Percentiles rank a stretch among this genome's conserved stretches.
These are phyloP conservation scores for Megalops atlanticus DNA, from an alignment of 2,113 vertebrate species.

Conservation along the genomic window DNA sequence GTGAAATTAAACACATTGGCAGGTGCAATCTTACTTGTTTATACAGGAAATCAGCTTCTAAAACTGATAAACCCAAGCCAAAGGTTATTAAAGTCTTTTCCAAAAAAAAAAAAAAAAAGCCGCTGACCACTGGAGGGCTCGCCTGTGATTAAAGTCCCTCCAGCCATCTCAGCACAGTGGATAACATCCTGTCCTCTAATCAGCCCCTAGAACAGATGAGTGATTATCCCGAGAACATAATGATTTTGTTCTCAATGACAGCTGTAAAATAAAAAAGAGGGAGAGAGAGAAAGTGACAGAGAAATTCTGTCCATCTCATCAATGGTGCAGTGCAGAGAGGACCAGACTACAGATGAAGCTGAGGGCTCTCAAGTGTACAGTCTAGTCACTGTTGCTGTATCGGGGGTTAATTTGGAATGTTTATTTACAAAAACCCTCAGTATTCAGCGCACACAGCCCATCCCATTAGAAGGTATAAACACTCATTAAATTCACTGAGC, in stretches of 20 bases:
- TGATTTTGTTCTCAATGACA: conserved; percentile 18
- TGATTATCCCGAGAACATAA: conserved; percentile 11
- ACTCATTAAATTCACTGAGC: conserved; percentile 69
- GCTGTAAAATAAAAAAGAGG: conserved; percentile 5
- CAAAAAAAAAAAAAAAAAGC: neutral
- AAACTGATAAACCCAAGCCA: conserved; percentile 62
- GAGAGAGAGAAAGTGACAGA: neutral
- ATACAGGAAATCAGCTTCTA: conserved; percentile 60
- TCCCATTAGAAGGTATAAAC: conserved; percentile 62
- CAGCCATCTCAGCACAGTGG: neutral
- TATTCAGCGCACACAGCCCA: conserved; percentile 56
- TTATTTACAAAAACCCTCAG: conserved; percentile 45
- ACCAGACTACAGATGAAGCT: conserved; percentile 18
- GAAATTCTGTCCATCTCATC: neutral
- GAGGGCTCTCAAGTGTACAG: neutral
- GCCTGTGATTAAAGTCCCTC: conserved; percentile 6
- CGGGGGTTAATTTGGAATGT: conserved; percentile 24
- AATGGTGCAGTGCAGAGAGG: conserved; percentile 20
- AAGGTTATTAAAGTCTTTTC: conserved; percentile 51
- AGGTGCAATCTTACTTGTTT: conserved; percentile 55
- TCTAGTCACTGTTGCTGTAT: neutral
- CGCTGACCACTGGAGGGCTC: neutral
- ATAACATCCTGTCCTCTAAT: neutral
- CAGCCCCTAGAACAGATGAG: conserved; percentile 16
- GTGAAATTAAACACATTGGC: conserved; percentile 69